phyloP scores from a whole-genome alignment of 2,113 vertebrate species.

The Edolisoma coerulescens region DNA sequence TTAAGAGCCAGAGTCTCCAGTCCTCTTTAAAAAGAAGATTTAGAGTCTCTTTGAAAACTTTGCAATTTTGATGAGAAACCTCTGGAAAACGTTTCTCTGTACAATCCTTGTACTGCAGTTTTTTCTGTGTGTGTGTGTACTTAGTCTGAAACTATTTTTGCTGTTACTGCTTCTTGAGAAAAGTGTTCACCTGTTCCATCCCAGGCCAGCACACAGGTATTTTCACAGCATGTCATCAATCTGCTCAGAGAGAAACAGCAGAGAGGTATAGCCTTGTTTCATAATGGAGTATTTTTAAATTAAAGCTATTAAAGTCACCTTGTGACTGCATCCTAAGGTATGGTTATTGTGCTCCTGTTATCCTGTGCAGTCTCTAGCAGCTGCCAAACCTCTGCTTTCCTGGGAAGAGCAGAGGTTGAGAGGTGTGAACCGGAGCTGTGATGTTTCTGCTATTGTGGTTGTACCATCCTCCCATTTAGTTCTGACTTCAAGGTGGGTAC shows the following conservation, averaged over 20 bases:
- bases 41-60: not conserved
- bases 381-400: not conserved
- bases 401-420: not conserved
- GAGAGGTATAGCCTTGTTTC: not conserved
- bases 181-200: not conserved
- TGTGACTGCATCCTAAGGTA: not conserved
- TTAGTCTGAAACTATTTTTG: not conserved
- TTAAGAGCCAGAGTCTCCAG: not conserved
- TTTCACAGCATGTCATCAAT: not conserved
- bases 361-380: not conserved
- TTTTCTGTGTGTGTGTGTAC: not conserved
- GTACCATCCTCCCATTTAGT: too few species aligned
- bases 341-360: not conserved
- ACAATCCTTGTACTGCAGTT: rapidly evolving
- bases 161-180: not conserved
- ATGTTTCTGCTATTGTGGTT: not conserved
- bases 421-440: rapidly evolving
- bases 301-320: not conserved
- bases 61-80: not conserved
- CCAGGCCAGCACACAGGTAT: not conserved
- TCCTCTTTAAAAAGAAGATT: not conserved
- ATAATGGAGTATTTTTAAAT: not conserved
- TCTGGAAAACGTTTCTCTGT: not conserved
- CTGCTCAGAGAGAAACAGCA: not conserved
- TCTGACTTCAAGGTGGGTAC: not conserved